Conservation (phyloP, 2,888 invertebrate genomes). For the Himalopsyche tibetana region DNA sequence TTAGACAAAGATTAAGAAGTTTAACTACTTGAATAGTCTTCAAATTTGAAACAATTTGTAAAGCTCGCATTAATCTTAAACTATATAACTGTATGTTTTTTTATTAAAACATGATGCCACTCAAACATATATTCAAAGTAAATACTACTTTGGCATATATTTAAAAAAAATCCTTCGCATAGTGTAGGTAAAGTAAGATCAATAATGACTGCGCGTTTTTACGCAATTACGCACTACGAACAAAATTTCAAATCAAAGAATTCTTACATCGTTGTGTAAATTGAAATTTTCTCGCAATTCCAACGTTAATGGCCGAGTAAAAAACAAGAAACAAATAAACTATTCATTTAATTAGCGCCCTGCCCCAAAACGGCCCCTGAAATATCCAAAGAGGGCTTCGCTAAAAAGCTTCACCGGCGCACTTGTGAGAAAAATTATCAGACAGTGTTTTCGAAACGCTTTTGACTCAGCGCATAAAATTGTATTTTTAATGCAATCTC, state of each 20-base stretch:
- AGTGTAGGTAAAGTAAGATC: too few species aligned
- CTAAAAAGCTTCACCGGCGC: constrained; percentile 5
- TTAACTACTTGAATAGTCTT: too few species aligned
- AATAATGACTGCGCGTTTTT: too few species aligned
- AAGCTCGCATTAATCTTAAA: too few species aligned
- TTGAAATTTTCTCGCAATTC: not conserved
- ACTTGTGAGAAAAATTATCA: not conserved
- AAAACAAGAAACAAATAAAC: constrained; percentile 16
- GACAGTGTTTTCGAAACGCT: not conserved
- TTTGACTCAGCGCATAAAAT: constrained; percentile 26
- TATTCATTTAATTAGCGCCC: constrained; percentile 29
- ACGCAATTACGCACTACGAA: not conserved
- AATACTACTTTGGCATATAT: too few species aligned
- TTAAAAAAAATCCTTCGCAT: too few species aligned
- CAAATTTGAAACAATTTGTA: too few species aligned
- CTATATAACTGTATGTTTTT: too few species aligned
- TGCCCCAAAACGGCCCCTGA: not conserved
- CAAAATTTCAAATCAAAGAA: not conserved
- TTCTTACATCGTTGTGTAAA: not conserved
- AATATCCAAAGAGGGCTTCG: not conserved
- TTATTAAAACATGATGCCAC: too few species aligned
- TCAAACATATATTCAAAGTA: too few species aligned
- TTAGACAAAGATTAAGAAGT: too few species aligned
- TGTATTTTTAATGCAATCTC: constrained; percentile 26
- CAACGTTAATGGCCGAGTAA: not conserved